Evolutionary conservation across 2,113 vertebrate species (phyloP).

Genomic region (Microcebus jonahi): DNA sequence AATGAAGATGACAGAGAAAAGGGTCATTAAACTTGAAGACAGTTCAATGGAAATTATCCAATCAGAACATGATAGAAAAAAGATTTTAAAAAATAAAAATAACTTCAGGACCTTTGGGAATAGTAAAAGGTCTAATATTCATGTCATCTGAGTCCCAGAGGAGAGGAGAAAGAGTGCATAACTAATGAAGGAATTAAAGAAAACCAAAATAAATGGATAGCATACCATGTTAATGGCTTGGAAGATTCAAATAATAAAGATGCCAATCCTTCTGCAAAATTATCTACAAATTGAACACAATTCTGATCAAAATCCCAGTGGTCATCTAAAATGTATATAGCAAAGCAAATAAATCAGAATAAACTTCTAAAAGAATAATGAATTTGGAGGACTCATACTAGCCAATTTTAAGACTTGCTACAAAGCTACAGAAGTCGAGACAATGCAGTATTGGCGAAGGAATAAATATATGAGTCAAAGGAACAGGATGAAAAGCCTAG

Average conservation of each 20-base stretch:
- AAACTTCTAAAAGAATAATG: conserved; percentile 18
- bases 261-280: background rate
- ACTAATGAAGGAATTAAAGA: background rate
- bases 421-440: background rate
- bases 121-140: background rate
- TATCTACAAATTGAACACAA: background rate
- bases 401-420: conserved; percentile 12
- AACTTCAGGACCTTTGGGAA: background rate
- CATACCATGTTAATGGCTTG: background rate
- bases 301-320: background rate
- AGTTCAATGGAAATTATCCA: background rate
- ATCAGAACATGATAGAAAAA: background rate
- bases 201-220: background rate
- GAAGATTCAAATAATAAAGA: background rate
- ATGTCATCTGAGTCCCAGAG: background rate
- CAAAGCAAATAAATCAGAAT: background rate
- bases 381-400: background rate
- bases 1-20: background rate
- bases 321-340: background rate
- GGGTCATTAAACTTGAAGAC: background rate
- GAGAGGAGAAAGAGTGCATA: background rate
- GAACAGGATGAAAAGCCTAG: background rate
- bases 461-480: background rate
- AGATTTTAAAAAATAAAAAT: background rate
- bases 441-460: background rate